A percentile compares a stretch with the other conserved stretches of the same genome.
phyloP scores from a whole-genome alignment of 2,113 vertebrate species.

The Pseudorhombus dupliciocellatus region DNA sequence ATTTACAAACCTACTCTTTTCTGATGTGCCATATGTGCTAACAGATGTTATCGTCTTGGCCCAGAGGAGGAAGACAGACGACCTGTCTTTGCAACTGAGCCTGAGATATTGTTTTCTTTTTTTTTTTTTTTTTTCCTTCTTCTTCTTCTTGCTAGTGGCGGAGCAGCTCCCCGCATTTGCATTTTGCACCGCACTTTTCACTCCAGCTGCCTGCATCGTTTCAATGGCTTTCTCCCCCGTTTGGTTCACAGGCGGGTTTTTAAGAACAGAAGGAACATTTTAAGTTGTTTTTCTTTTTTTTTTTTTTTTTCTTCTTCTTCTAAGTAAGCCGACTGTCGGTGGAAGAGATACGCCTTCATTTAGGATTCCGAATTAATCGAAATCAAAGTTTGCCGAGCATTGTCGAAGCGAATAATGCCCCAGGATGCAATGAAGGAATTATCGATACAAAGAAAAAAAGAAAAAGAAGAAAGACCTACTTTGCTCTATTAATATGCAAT shows the following conservation, averaged over 20 bases:
- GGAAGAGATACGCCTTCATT: constrained; percentile 16
- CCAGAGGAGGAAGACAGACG: constrained; percentile 79
- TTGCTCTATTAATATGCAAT: constrained; percentile 54
- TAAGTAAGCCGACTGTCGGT: constrained; percentile 14
- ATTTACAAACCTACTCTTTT: constrained; percentile 73
- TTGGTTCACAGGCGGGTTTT: constrained; percentile 57
- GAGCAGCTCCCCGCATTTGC: constrained; percentile 55
- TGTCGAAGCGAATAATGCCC: constrained; percentile 25
- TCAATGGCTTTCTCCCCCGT: constrained; percentile 54
- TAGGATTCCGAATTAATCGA: constrained; percentile 27
- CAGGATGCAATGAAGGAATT: constrained; percentile 29
- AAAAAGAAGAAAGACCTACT: constrained; percentile 39
- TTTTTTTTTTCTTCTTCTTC: background rate
- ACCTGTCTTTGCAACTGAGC: constrained; percentile 79
- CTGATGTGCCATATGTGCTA: constrained; percentile 75
- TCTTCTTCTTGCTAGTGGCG: background rate
- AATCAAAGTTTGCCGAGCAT: constrained; percentile 15
- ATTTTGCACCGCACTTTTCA: constrained; percentile 61
- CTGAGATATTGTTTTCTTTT: constrained; percentile 71
- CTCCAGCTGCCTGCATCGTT: constrained; percentile 58
- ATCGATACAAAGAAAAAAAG: constrained; percentile 59
- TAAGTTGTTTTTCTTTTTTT: background rate
- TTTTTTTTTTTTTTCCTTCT: background rate
- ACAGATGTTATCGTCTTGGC: constrained; percentile 78
- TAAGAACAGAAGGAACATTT: constrained; percentile 27